Evolutionary conservation across 2,113 vertebrate genomes (phyloP).

Genomic region (Pelusios castaneus): DNA sequence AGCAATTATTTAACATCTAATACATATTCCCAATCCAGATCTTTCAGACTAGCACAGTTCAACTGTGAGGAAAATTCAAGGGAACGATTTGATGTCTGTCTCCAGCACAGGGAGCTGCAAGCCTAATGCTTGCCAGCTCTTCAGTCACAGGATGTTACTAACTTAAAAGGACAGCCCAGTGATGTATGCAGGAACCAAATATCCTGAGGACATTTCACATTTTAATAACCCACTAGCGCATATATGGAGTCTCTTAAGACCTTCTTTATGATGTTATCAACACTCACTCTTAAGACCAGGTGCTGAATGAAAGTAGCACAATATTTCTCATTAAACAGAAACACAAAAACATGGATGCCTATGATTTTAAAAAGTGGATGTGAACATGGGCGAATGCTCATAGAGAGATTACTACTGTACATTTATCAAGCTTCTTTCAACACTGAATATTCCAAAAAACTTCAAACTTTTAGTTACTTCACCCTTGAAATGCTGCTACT

Average conservation of each 20-base stretch:
- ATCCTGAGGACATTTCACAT: constrained; percentile 28
- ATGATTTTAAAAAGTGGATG: background rate
- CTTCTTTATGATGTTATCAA: background rate
- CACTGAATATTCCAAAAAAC: background rate
- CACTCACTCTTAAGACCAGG: background rate
- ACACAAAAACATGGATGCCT: background rate
- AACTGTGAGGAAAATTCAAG: constrained; percentile 17
- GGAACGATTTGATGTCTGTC: background rate
- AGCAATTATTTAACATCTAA: constrained; percentile 23
- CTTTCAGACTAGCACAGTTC: background rate
- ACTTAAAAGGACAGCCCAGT: background rate
- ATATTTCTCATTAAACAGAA: constrained; percentile 2
- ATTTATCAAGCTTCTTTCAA: background rate
- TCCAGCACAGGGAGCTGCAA: background rate
- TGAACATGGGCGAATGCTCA: background rate
- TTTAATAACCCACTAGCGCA: constrained; percentile 42
- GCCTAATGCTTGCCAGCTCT: background rate
- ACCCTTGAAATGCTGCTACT: background rate
- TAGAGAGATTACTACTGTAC: background rate
- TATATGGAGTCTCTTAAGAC: background rate
- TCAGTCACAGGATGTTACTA: background rate
- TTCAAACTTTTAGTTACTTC: background rate
- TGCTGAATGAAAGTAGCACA: background rate
- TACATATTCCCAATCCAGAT: background rate
- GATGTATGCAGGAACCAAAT: constrained; percentile 16